Percentiles rank a stretch among this genome's conserved stretches.
Evolutionary conservation across 2,113 vertebrate species (phyloP).

Genomic region (Anoura caudifer): DNA sequence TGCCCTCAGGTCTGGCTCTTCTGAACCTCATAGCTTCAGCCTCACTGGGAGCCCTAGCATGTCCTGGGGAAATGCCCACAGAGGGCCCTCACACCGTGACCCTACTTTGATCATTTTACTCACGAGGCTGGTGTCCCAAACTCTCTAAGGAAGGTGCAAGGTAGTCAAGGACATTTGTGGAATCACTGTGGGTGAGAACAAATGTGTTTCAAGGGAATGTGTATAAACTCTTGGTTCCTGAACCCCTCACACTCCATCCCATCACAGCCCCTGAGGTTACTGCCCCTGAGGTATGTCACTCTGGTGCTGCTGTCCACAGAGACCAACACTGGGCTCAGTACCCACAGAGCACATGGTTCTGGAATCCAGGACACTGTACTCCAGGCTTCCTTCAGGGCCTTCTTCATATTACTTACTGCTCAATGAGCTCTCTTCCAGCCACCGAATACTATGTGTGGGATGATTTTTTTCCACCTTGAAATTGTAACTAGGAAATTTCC

Average conservation of each 20-base stretch:
- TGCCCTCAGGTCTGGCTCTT: not conserved
- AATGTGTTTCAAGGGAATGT: not conserved
- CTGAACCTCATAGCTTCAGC: too few species aligned
- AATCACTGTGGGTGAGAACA: accelerated
- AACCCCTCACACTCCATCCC: too few species aligned
- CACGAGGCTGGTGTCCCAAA: too few species aligned
- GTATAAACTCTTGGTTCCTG: too few species aligned
- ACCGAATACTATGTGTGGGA: not conserved
- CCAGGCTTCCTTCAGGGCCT: too few species aligned
- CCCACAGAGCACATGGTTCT: accelerated
- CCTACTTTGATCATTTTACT: too few species aligned
- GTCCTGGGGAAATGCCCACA: not conserved
- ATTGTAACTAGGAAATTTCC: constrained; percentile 33
- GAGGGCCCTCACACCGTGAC: not conserved
- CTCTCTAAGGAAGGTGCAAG: not conserved
- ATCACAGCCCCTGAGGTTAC: not conserved
- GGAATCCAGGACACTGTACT: accelerated
- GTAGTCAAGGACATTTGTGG: not conserved
- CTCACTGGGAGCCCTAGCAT: not conserved
- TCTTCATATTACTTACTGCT: not conserved
- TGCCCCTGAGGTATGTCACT: accelerated
- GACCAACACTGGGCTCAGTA: too few species aligned
- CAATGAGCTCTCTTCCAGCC: not conserved
- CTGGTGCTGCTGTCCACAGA: accelerated
- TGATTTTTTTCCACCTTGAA: not conserved